Evolutionary conservation across 2,888 invertebrate species (phyloP).

Genomic region (Allygus modestus): DNA sequence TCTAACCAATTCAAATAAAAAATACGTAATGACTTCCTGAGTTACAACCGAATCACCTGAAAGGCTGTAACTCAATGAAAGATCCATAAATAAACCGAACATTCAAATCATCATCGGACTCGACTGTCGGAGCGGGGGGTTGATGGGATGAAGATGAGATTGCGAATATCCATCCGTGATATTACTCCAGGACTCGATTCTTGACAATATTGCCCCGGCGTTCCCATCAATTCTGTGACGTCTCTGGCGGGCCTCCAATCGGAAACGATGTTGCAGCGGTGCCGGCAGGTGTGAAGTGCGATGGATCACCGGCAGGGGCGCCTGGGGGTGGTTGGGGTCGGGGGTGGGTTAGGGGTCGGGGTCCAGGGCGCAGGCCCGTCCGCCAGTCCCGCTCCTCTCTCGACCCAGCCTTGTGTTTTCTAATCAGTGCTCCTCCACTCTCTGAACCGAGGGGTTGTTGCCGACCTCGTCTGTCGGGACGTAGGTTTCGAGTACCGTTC

Average conservation of each 20-base stretch:
- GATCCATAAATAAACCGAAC: background rate
- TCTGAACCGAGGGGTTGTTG: background rate
- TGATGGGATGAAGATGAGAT: constrained; percentile 42
- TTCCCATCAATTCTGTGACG: constrained; percentile 38
- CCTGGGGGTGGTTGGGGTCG: background rate
- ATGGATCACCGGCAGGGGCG: background rate
- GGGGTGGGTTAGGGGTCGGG: background rate
- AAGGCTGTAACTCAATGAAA: background rate
- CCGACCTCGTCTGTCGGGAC: background rate
- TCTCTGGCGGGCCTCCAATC: constrained; percentile 39
- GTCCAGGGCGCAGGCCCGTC: background rate
- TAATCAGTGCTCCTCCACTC: background rate
- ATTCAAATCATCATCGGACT: background rate
- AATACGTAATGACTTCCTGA: too few relatives aligned
- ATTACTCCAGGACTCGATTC: constrained; percentile 51
- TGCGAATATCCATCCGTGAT: constrained; percentile 40
- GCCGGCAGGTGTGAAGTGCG: constrained; percentile 28
- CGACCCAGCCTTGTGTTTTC: background rate
- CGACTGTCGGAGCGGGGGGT: background rate
- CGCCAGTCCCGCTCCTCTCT: background rate
- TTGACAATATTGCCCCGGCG: constrained; percentile 39
- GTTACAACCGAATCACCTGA: too few relatives aligned
- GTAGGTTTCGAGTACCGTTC: background rate
- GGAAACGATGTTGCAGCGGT: background rate
- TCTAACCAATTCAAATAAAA: too few relatives aligned